Conservation (phyloP, 2,797 vertebrate species). For the Alauda arvensis region DNA sequence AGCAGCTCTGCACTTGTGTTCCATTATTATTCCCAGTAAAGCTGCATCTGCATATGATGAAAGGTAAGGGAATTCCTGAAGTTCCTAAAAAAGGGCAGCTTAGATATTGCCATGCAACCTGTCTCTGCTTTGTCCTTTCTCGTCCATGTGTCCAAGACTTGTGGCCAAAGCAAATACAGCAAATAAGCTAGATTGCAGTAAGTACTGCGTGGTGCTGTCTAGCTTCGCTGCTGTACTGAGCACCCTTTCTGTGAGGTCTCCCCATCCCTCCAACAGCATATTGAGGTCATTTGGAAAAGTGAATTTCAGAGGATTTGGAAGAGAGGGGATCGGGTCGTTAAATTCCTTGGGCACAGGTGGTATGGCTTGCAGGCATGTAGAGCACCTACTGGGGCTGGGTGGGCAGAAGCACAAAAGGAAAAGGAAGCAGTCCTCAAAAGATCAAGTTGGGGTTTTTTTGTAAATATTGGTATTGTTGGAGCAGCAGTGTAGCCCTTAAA, state of each 20-base stretch:
- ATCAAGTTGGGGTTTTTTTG: rapidly evolving
- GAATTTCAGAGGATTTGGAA: background rate
- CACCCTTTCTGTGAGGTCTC: background rate
- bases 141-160: background rate
- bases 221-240: background rate
- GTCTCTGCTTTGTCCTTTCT: background rate
- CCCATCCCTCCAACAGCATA: background rate
- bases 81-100: background rate
- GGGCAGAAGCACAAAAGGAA: background rate
- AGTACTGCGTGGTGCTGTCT: background rate
- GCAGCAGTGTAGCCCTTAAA: background rate
- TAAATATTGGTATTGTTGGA: background rate
- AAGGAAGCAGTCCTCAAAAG: background rate
- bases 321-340: background rate
- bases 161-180: background rate
- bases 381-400: background rate
- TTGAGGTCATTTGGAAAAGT: background rate
- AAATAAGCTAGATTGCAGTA: background rate
- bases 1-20: background rate
- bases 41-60: background rate
- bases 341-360: background rate
- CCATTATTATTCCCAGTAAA: background rate
- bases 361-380: background rate
- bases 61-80: background rate
- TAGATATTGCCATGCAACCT: background rate